Evolutionary conservation across 2,113 vertebrate genomes (phyloP).

Genomic region (Lampris incognitus): DNA sequence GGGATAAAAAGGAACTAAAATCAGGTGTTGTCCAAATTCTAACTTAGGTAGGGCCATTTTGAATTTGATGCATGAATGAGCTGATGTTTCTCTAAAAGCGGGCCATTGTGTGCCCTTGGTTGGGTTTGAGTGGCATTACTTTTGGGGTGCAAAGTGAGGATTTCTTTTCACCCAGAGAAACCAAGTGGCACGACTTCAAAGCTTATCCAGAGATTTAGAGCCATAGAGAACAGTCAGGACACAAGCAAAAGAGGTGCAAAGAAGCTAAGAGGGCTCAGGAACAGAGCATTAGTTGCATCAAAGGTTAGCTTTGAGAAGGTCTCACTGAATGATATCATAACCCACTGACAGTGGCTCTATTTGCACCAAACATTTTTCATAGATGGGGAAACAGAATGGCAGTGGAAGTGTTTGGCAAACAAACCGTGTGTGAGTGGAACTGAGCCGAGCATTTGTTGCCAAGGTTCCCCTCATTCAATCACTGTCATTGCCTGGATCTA

Average conservation of each 20-base stretch:
- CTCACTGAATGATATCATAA: constrained; percentile 12
- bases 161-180: constrained; percentile 75
- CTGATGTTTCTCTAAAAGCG: constrained; percentile 44
- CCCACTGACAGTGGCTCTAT: neutral
- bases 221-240: constrained; percentile 49
- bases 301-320: constrained; percentile 36
- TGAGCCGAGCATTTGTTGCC: neutral
- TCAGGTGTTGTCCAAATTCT: constrained; percentile 32
- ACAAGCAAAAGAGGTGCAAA: constrained; percentile 38
- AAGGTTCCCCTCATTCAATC: constrained; percentile 19
- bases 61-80: constrained; percentile 46
- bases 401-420: neutral
- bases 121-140: constrained; percentile 68
- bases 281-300: constrained; percentile 33
- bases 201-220: constrained; percentile 65
- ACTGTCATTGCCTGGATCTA: constrained; percentile 19
- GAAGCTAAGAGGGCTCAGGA: constrained; percentile 34
- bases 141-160: constrained; percentile 62
- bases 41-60: constrained; percentile 2
- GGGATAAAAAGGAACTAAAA: neutral
- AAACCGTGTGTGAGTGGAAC: constrained; percentile 5
- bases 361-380: neutral
- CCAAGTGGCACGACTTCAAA: constrained; percentile 80
- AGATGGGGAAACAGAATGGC: neutral
- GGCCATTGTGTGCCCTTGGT: constrained; percentile 62